Conservation (phyloP, 2,888 invertebrate genomes). For the Limnephilus lunatus region DNA sequence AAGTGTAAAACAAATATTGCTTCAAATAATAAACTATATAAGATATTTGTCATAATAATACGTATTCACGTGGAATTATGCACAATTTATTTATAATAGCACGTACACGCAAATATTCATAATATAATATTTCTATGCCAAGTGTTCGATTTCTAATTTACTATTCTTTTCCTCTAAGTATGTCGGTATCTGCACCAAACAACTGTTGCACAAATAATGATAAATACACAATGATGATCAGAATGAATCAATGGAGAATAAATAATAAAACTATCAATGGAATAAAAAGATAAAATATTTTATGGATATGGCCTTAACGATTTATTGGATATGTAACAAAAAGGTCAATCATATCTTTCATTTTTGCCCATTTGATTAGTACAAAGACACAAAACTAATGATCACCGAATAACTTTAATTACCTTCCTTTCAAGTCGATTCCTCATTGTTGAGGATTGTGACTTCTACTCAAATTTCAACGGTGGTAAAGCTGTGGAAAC, state of each 20-base stretch:
- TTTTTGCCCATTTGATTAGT: too few relatives aligned
- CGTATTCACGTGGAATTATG: background rate
- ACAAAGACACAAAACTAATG: too few relatives aligned
- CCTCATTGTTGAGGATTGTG: too few relatives aligned
- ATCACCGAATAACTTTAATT: too few relatives aligned
- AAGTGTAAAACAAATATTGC: background rate
- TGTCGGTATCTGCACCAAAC: background rate
- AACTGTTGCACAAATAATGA: conserved; percentile 9
- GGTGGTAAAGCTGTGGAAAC: too few relatives aligned
- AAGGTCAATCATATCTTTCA: too few relatives aligned
- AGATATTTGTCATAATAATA: background rate
- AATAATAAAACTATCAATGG: background rate
- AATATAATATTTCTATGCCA: background rate
- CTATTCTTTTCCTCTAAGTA: background rate
- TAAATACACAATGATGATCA: background rate
- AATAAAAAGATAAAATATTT: background rate
- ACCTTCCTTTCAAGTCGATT: too few relatives aligned
- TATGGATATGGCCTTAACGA: too few relatives aligned
- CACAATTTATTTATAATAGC: background rate
- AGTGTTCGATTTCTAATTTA: background rate
- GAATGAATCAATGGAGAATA: background rate
- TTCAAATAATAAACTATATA: background rate
- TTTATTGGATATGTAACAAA: background rate
- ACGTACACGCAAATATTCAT: background rate
- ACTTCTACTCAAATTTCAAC: too few relatives aligned